Conservation (phyloP, 1,140 invertebrate species). For the Tribolium madens region DNA sequence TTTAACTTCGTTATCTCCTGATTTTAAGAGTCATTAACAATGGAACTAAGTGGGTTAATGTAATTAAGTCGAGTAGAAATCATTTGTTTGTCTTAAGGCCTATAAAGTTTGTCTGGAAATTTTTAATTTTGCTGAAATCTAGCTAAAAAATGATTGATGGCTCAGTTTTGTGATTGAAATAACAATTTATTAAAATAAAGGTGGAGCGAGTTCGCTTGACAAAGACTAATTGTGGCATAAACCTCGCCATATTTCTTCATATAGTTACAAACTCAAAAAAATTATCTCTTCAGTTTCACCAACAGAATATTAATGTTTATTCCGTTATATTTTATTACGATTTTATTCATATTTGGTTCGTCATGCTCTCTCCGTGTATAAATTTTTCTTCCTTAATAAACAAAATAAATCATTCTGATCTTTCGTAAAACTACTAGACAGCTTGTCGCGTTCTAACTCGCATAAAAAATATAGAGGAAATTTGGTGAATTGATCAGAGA, state of each 20-base stretch:
- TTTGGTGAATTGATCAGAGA: background rate
- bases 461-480: too few relatives aligned
- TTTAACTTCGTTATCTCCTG: background rate
- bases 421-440: background rate
- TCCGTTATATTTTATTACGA: slow-evolving; percentile 1
- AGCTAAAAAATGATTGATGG: background rate
- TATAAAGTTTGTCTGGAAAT: too few relatives aligned
- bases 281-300: background rate
- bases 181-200: slow-evolving; percentile 26
- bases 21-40: background rate
- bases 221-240: background rate
- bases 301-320: slow-evolving; percentile 7
- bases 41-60: slow-evolving; percentile 1
- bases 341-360: slow-evolving; percentile 20
- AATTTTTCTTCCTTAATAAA: slow-evolving; percentile 9
- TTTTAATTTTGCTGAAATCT: background rate
- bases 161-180: background rate
- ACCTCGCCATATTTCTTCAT: background rate
- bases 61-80: background rate
- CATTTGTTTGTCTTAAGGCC: too few relatives aligned
- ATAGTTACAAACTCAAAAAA: background rate
- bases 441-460: too few relatives aligned
- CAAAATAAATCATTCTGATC: slow-evolving; percentile 10
- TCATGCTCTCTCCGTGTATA: background rate
- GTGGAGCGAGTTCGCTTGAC: background rate